Conservation (phyloP, 1,140 invertebrate genomes). For the Callitettix versicolor region DNA sequence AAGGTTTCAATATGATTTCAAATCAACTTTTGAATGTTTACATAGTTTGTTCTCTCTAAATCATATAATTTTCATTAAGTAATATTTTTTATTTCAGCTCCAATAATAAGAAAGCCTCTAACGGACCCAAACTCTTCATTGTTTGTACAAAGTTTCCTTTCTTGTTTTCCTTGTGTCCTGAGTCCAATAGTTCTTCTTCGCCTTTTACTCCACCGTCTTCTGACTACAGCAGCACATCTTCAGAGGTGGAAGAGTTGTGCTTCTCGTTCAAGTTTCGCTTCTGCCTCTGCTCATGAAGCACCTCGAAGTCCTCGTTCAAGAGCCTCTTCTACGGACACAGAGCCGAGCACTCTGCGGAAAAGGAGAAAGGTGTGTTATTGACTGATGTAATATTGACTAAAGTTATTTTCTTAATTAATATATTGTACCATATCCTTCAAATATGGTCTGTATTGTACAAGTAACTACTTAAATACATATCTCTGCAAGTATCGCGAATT, state of each 20-base stretch:
- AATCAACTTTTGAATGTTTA: no score
- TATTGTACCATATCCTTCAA: background rate
- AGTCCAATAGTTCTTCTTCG: constrained; percentile 48
- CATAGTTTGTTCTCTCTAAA: no score
- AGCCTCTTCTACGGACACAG: constrained; percentile 35
- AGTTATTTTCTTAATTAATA: background rate
- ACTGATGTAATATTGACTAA: no score
- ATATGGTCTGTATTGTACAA: no score
- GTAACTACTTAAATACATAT: no score
- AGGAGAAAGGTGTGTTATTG: constrained; percentile 30
- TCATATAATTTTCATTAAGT: no score
- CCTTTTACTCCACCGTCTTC: constrained; percentile 46
- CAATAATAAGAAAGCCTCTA: constrained; percentile 18
- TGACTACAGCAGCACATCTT: constrained; percentile 36
- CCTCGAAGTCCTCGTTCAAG: constrained; percentile 30
- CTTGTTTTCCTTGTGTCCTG: constrained; percentile 41
- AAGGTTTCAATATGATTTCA: no score
- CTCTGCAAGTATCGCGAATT: no score
- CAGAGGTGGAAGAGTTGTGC: constrained; percentile 37
- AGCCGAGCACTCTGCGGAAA: constrained; percentile 32
- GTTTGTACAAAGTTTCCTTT: constrained; percentile 34
- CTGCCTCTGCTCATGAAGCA: constrained; percentile 30
- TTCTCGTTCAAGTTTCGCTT: constrained; percentile 34
- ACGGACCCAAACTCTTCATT: constrained; percentile 24
- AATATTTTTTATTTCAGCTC: constrained; percentile 13